Conservation (phyloP, 2,113 vertebrate genomes). For the Albula glossodonta region DNA sequence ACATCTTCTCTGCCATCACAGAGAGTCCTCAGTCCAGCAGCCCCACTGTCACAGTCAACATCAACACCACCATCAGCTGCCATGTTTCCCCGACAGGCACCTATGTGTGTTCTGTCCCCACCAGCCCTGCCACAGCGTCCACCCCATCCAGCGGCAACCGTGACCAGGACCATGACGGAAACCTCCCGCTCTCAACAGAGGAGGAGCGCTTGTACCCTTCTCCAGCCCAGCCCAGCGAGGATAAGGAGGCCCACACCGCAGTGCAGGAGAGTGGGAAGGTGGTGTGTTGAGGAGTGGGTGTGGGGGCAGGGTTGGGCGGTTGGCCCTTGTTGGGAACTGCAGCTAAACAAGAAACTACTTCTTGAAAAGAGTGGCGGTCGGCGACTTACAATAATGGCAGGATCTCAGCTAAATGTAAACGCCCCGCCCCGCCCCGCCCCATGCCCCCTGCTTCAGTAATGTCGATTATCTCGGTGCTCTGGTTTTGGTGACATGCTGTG, state of each 20-base stretch:
- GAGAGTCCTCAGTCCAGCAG: neutral
- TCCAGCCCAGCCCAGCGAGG: neutral
- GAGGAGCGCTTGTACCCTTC: neutral
- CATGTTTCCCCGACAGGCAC: neutral
- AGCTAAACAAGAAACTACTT: neutral
- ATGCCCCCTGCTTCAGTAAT: too few species aligned
- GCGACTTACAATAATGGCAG: neutral
- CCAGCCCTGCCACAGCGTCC: neutral
- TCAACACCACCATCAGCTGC: constrained; percentile 15
- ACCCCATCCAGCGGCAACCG: neutral
- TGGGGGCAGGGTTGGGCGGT: too few species aligned
- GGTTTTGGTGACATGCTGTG: too few species aligned
- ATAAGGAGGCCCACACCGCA: neutral
- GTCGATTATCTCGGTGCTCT: too few species aligned
- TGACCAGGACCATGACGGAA: too few species aligned
- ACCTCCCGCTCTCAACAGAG: constrained; percentile 12
- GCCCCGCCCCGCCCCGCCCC: too few species aligned
- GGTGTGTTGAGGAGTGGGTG: neutral
- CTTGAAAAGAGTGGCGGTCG: neutral
- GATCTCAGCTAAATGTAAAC: neutral
- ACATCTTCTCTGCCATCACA: constrained; percentile 4
- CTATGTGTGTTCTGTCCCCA: neutral
- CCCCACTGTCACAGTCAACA: neutral
- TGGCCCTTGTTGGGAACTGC: neutral
- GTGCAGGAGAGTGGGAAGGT: constrained; percentile 13